Evolutionary conservation across 2,888 invertebrate species (phyloP).

Genomic region (Agelastica alni): DNA sequence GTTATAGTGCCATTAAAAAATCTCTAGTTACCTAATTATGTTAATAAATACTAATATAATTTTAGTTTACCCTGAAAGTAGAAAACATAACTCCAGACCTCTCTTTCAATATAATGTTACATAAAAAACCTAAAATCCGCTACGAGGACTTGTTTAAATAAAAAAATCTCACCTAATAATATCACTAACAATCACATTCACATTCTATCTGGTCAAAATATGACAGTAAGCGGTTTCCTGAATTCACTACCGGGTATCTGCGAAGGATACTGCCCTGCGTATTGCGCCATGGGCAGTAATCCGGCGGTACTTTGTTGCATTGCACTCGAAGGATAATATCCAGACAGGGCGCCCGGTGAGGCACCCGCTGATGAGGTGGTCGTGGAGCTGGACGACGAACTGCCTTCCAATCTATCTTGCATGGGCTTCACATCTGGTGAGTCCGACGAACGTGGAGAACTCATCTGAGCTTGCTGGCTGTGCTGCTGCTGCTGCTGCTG

Average conservation of each 20-base stretch:
- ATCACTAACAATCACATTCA: slow-evolving; percentile 44
- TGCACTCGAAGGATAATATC: slow-evolving; percentile 63
- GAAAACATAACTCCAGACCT: too few species aligned
- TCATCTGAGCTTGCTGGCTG: slow-evolving; percentile 34
- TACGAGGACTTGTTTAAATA: slow-evolving; percentile 1
- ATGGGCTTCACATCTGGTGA: slow-evolving; percentile 55
- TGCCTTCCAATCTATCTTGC: slow-evolving; percentile 58
- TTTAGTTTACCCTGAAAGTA: too few species aligned
- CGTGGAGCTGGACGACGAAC: slow-evolving; percentile 61
- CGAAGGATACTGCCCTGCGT: slow-evolving; percentile 61
- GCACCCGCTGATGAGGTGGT: slow-evolving; percentile 69
- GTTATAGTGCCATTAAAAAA: too few species aligned
- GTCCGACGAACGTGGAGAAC: slow-evolving; percentile 59
- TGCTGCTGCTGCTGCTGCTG: slow-evolving; percentile 35
- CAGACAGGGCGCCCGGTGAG: slow-evolving; percentile 61
- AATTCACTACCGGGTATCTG: slow-evolving; percentile 69
- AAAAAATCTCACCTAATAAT: slow-evolving; percentile 31
- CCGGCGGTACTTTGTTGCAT: slow-evolving; percentile 58
- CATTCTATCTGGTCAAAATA: slow-evolving; percentile 76
- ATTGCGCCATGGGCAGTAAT: slow-evolving; percentile 70
- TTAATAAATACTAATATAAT: too few species aligned
- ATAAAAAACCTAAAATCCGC: too few species aligned
- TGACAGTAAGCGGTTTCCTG: slow-evolving; percentile 74
- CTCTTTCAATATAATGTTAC: too few species aligned
- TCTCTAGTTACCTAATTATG: too few species aligned